Evolutionary conservation across 2,888 invertebrate species (phyloP), one percentile per base, ranked within the genome.

Genomic region (Hyposoter dolosus): DNA sequence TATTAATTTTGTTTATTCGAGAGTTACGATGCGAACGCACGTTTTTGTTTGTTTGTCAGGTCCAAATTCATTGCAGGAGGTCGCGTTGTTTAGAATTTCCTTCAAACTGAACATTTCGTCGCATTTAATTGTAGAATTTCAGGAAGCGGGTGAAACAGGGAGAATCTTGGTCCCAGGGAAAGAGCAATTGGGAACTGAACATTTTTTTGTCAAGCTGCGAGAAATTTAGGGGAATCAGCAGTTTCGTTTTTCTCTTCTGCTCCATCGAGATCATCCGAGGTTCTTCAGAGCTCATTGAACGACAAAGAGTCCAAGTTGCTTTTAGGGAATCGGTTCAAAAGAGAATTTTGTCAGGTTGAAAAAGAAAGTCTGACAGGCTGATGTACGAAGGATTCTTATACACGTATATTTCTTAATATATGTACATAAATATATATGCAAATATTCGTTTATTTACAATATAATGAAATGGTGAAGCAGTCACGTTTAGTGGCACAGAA

Each of bases 391-490:
- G 56, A 45, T 75, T 78, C 65, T 40, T 84, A 72, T 60, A 53
- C 79, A 72, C 69, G 28, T 82, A 60, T 56, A 80, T 69, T 80
- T 63, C 19, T 63, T 47, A 69, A 56, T 69, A 50, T 74, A 53
- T 40, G 28, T 32, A 23, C 63, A 56, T 47, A 56, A 88, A 45
- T 82, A 60, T 69, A 43, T 65, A 53, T 19, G 40, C 40, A n/a
- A 60, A 45, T 56, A 28, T 87, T 69, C 47, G 66, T 85, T 85
- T 88, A 86, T 88, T 75, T 88, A 88, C 86, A 88, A 80, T 83
- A 88, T 83, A 75, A 65, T 86, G 79, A 56, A 68, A 78, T 74
- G 40, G 84, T 79, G 53, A 43, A 53, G 81, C 65, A 83, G 75
- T 87, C 53, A 80, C 56, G 23, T 72, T 72, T 5, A 66, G 32